Percentiles rank a stretch among this genome's conserved stretches.
Evolutionary conservation across 2,888 invertebrate species (phyloP).

Genomic region (Nemotelus pantherinus): DNA sequence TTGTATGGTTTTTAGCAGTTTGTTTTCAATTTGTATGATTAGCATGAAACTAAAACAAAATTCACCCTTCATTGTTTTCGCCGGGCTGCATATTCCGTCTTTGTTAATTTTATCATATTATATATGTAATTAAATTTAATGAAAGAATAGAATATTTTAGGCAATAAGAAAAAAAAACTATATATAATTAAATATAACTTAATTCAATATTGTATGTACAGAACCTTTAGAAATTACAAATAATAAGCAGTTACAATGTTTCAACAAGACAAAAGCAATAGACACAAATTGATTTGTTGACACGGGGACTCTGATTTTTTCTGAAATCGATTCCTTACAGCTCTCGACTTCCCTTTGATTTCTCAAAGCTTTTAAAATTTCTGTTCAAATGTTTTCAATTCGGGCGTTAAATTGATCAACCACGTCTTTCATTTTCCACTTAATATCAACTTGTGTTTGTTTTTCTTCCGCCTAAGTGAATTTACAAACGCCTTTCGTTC

Average conservation of each 20-base stretch:
- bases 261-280: not conserved
- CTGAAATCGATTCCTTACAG: not conserved
- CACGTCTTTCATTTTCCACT: not conserved
- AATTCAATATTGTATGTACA: constrained; percentile 47
- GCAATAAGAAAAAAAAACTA: constrained; percentile 39
- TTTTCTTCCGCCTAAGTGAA: not conserved
- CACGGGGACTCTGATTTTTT: constrained; percentile 2
- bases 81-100: constrained; percentile 37
- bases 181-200: constrained; percentile 45
- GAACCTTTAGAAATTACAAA: constrained; percentile 43
- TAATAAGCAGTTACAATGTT: constrained; percentile 31
- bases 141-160: constrained; percentile 44
- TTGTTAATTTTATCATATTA: constrained; percentile 46
- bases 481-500: constrained; percentile 32
- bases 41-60: constrained; percentile 2
- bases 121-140: constrained; percentile 43
- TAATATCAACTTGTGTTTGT: constrained; percentile 11
- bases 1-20: constrained; percentile 10
- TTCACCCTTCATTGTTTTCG: constrained; percentile 37
- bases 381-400: not conserved
- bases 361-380: not conserved
- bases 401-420: not conserved
- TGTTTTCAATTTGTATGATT: constrained; percentile 1
- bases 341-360: not conserved
- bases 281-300: constrained; percentile 9